phyloP scores from a whole-genome alignment of 2,888 invertebrate species.

The Deladenus siricidicola region DNA sequence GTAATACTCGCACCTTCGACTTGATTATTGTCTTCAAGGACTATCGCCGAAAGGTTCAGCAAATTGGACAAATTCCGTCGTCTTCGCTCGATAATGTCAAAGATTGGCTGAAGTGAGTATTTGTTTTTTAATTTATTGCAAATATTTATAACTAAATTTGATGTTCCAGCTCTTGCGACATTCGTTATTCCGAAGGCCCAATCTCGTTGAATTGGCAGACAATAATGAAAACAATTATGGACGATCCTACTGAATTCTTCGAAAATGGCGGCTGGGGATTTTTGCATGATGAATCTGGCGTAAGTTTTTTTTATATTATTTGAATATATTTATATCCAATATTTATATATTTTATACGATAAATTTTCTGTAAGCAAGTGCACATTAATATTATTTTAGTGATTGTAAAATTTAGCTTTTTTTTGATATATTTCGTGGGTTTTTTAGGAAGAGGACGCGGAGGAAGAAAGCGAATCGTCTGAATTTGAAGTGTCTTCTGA shows the following conservation, averaged over 20 bases:
- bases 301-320: constrained; percentile 16
- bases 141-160: not conserved
- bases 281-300: constrained; percentile 62
- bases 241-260: constrained; percentile 96
- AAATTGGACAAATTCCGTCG: constrained; percentile 99
- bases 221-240: constrained; percentile 98
- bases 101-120: constrained; percentile 71
- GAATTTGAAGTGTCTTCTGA: constrained; percentile 44
- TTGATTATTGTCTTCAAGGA: constrained; percentile 99
- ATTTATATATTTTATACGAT: too few relatives aligned
- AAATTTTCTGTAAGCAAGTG: too few relatives aligned
- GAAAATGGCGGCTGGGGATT: constrained; percentile 98
- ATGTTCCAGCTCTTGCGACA: constrained; percentile 70
- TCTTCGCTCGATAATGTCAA: constrained; percentile 97
- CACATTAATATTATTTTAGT: too few relatives aligned
- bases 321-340: too few relatives aligned
- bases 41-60: constrained; percentile 82
- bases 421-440: not conserved
- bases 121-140: not conserved
- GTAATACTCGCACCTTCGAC: constrained; percentile 96
- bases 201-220: constrained; percentile 98
- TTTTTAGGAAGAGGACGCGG: constrained; percentile 59
- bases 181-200: constrained; percentile 92
- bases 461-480: constrained; percentile 68
- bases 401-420: too few relatives aligned